Conservation (phyloP, 92 coral and sea anemone species). For the Parazoanthus darwini region DNA sequence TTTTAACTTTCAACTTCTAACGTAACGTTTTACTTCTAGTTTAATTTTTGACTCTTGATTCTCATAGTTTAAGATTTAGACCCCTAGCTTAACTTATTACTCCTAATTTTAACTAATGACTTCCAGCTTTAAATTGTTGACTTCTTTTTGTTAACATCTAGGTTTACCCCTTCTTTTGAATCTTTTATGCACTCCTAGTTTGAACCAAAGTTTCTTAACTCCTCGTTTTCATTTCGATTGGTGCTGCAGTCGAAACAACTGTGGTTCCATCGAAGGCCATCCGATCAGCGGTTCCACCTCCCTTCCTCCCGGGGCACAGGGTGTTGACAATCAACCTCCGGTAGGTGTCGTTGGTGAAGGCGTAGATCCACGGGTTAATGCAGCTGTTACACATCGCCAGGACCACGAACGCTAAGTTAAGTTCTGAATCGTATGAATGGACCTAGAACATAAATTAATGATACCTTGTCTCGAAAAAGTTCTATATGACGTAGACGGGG, state of each 20-base stretch:
- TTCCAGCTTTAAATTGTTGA: no score
- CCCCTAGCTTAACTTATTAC: no score
- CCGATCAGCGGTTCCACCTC: conserved; percentile 16
- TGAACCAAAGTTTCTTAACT: not conserved
- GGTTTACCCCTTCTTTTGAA: no score
- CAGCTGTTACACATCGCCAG: conserved; percentile 35
- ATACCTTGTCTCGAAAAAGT: no score
- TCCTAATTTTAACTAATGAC: no score
- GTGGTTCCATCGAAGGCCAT: conserved; percentile 13
- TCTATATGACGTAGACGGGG: no score
- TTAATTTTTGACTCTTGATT: no score
- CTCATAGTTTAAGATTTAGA: no score
- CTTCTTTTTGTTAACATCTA: no score
- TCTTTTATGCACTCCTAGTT: no score
- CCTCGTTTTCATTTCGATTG: conserved; percentile 15
- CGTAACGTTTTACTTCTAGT: no score
- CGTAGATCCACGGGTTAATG: conserved; percentile 32
- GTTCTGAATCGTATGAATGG: conserved; percentile 16
- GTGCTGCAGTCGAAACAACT: conserved; percentile 12
- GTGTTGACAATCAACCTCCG: conserved; percentile 21
- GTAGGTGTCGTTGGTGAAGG: conserved; percentile 23
- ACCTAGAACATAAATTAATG: not conserved
- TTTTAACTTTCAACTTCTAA: no score
- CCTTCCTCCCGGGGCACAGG: conserved; percentile 28
- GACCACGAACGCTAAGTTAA: conserved; percentile 23